A percentile compares a stretch with the other conserved stretches of the same genome.
Conservation (phyloP, 2,888 invertebrate genomes). For the Exephanes ischioxanthus region DNA sequence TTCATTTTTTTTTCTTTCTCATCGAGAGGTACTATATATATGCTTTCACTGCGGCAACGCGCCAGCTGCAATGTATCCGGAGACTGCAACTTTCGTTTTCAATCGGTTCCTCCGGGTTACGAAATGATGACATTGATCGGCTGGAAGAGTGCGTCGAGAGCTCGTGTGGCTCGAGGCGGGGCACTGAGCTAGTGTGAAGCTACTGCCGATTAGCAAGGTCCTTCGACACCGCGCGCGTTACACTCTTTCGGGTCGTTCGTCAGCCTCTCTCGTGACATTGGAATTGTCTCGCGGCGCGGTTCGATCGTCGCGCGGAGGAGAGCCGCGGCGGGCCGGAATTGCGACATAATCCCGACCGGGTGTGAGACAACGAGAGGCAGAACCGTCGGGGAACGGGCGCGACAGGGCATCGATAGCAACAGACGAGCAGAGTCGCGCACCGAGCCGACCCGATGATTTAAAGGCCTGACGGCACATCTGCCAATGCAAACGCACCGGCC, state of each 20-base stretch:
- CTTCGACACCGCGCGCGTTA: not conserved
- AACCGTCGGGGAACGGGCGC: conserved; percentile 23
- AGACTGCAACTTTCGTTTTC: conserved; percentile 74
- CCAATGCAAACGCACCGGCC: conserved; percentile 84
- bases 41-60: not conserved
- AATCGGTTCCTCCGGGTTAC: conserved; percentile 68
- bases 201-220: conserved; percentile 53
- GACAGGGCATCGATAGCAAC: conserved; percentile 10
- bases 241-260: conserved; percentile 6
- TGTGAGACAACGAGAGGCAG: conserved; percentile 61
- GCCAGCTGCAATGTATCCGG: conserved; percentile 16
- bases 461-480: conserved; percentile 83
- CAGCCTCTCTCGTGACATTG: conserved; percentile 64
- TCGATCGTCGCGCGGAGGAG: conserved; percentile 26
- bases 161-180: not conserved
- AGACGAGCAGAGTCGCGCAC: conserved; percentile 26
- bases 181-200: conserved; percentile 67
- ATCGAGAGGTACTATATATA: not conserved
- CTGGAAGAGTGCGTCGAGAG: conserved; percentile 21
- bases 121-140: conserved; percentile 79
- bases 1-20: too few relatives aligned
- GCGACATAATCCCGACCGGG: conserved; percentile 57
- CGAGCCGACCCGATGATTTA: conserved; percentile 78
- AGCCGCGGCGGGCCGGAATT: conserved; percentile 53
- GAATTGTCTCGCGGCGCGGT: not conserved